Base-by-base conservation (phyloP, 2,888 invertebrate species). In the Thumatha senex region DNA sequence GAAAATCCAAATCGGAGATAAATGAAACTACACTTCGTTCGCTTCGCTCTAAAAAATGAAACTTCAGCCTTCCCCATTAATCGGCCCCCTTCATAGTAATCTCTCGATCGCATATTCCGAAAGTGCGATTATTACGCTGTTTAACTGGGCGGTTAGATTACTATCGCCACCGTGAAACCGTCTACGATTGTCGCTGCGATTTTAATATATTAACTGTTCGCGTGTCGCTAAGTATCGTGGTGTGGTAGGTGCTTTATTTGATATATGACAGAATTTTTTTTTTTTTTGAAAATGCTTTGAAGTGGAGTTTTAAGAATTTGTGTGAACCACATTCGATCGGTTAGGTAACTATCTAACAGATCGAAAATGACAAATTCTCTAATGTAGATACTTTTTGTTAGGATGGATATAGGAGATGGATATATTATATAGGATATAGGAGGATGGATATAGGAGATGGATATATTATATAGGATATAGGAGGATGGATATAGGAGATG, bases 151-250 rank as follows among this genome's bases (percentile, higher is more conserved):
- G 63, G 66, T 49, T 63, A 63, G 68, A 68, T 68, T 63, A 66
- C 58, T 63, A 68, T 68, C 67, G 34, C 42, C 36, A 53, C 69
- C 69, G 61, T 63, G 67, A 65, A 67, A 67, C 56, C 38, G 63
- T 41, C 59, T 56, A 67, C 64, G 67, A 75, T 77, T 78, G 77
- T 78, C 74, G 71, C 72, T 72, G 51, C 57, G 57, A 58, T 65
- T 53, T 67, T 67, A 70, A 76, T 67, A 69, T 69, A 76, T 71
- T 51, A 62, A 63, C 57, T 33, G 57, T 56, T 78, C 52, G 77
- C 78, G 74, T 78, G 77, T 55, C 51, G 63, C 54, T 68, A 65
- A 64, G 58, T 58, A 58, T 56, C 51, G 52, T 15, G 44, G 59
- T 58, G 57, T 56, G 46, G 51, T 31, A 41, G 56, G 33, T 48